Evolutionary conservation across 1,140 invertebrate genomes (phyloP).

Genomic region (Lordiphosa collinella): DNA sequence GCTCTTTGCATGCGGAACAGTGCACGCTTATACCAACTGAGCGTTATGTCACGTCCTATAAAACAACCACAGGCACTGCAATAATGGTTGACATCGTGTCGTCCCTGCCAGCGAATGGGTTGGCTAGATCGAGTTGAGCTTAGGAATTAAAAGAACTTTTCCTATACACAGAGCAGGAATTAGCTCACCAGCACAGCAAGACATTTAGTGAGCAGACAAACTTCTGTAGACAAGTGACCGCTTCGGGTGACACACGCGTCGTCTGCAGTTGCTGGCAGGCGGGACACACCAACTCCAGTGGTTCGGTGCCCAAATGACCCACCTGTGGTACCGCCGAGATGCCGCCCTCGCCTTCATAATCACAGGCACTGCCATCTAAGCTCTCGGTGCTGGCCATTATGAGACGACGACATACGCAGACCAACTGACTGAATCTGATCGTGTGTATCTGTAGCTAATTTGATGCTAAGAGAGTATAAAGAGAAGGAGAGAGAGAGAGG

Average conservation of each 20-base stretch:
- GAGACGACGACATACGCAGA: slow-evolving; percentile 23
- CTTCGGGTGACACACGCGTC: slow-evolving; percentile 49
- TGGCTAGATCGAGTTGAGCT: slow-evolving; percentile 27
- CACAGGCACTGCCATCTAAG: slow-evolving; percentile 53
- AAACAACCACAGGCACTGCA: slow-evolving; percentile 71
- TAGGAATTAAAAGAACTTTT: neutral
- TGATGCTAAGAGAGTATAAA: slow-evolving; percentile 8
- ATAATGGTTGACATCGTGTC: slow-evolving; percentile 72
- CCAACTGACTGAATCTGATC: slow-evolving; percentile 33
- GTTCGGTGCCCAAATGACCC: slow-evolving; percentile 54
- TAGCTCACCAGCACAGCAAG: slow-evolving; percentile 60
- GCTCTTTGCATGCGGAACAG: slow-evolving; percentile 63
- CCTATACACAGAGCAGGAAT: neutral
- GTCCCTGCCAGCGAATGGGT: slow-evolving; percentile 60
- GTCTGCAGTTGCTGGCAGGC: slow-evolving; percentile 49
- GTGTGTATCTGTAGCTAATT: slow-evolving; percentile 17
- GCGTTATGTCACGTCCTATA: slow-evolving; percentile 64
- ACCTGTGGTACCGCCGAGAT: slow-evolving; percentile 57
- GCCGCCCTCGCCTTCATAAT: slow-evolving; percentile 36
- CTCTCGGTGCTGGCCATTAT: slow-evolving; percentile 67
- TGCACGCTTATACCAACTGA: slow-evolving; percentile 71
- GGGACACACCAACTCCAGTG: slow-evolving; percentile 65
- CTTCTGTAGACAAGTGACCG: slow-evolving; percentile 56
- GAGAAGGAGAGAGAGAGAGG: slow-evolving; percentile 6
- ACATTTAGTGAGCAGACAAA: slow-evolving; percentile 51